Evolutionary conservation across 1,140 invertebrate genomes (phyloP), one percentile per base, ranked within the genome.

Genomic region (Listronotus oregonensis): DNA sequence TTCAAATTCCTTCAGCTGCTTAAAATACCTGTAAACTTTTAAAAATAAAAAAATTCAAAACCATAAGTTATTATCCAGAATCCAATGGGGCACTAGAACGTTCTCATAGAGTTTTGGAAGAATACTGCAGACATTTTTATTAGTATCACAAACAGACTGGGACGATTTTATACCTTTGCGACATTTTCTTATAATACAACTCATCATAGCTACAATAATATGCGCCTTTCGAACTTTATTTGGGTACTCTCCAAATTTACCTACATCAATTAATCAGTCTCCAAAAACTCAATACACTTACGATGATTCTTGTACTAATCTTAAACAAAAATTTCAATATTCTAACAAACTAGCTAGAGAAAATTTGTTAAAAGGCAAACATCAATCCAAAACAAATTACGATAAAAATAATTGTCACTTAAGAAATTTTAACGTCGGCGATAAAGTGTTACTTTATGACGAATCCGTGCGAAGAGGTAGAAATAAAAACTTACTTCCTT

Each of bases 71-170:
- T 51, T 69, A 71, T 40, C 74, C 74, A 10, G 63, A 75, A 64
- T 62, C 67, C 11, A 65, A 72, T 39, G 71, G 70, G 6, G 32
- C 40, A 2, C 15, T 71, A 17, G 72, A 75, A 66, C 21, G 70
- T 14, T 64, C 51, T 9, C 71, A 75, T 49, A 44, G 63, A 9
- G 51, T 52, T 6, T 32, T 71, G 11, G 69, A 70, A 40, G 67
- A 66, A 21, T 44, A 66, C 15, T 54, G 66, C 37, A 50, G 11
- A 18, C 58, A 72, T 43, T 70, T 60, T 47, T 27, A 54, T 73
- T 47, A 47, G 68, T 5, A 49, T 46, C 59, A 8, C 64, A 74
- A 8, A 59, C 54, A 10, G 68, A 79, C 64, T 82, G 79, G 80
- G 67, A 78, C 27, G 39, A 72, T 10, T 75, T 60, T 17, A 7